phyloP scores from a whole-genome alignment of 2,888 invertebrate species.

The Leptarthrus brevirostris region DNA sequence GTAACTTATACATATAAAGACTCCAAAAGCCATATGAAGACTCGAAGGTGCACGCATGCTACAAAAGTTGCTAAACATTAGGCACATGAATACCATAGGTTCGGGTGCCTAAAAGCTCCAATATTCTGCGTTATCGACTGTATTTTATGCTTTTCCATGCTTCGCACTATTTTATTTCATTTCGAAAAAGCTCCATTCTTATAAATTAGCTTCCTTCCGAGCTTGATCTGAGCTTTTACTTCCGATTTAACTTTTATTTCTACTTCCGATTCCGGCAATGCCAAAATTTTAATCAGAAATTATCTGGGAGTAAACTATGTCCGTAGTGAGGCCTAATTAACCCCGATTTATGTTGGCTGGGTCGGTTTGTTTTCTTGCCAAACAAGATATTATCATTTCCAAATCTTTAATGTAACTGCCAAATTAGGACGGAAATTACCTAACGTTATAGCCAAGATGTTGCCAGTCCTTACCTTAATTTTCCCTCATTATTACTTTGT shows the following conservation, averaged over 20 bases:
- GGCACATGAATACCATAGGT: too few species aligned
- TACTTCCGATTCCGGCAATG: background rate
- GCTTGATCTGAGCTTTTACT: background rate
- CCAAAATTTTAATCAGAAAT: background rate
- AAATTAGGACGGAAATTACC: background rate
- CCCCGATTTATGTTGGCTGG: conserved; percentile 10
- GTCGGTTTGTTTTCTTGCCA: background rate
- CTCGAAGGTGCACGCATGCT: conserved; percentile 8
- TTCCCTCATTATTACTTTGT: too few species aligned
- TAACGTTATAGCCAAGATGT: background rate
- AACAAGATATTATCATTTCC: background rate
- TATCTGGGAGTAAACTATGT: background rate
- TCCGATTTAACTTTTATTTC: background rate
- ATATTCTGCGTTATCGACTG: conserved; percentile 10
- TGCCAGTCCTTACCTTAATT: too few species aligned
- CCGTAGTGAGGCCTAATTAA: background rate
- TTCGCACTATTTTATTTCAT: background rate
- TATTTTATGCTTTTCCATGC: background rate
- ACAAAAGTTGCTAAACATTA: too few species aligned
- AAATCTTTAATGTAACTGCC: background rate
- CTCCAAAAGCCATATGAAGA: too few species aligned
- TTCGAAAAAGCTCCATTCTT: conserved; percentile 10
- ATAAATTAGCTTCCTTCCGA: background rate
- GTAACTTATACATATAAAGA: too few species aligned
- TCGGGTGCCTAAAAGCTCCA: conserved; percentile 5